Base-by-base conservation (phyloP, 2,888 invertebrate genomes). In the Leptopilina syphax region DNA sequence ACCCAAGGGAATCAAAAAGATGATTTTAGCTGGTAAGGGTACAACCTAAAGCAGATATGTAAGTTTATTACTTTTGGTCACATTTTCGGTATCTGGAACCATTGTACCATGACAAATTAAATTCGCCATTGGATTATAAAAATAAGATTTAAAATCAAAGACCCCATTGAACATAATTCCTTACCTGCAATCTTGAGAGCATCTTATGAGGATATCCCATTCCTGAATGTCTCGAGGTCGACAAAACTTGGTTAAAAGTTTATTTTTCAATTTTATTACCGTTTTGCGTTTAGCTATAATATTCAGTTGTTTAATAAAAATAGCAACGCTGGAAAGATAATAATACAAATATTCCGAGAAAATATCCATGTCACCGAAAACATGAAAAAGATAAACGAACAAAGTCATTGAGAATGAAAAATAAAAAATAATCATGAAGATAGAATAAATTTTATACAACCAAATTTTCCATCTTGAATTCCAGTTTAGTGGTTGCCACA, bases 311-410 rank as follows among this genome's bases (percentile, higher is more conserved):
- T 63, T 63, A 24, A 63, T 63, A 24, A 63, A 24, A 63, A 63
- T 63, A 63, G 24, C 63, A 63, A 63, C 24, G n/a, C 63, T 24
- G 24, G 24, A 63, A 63, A 63, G 63, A 18, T 24, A 24, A 24
- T 63, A 63, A 63, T 63, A 63, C 24, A 63, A 24, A 63, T 63
- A 63, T 63, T 63, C 63, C 8, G 24, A 24, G 8, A 63, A 63
- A 63, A 63, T 24, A 18, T 63, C 27, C 9, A 63, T 63, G n/a
- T 63, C 63, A 24, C n/a, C 63, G 9, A 3, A 63, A 9, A 63
- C 18, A 63, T 5, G 24, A 63, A 18, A 8, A n/a, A 63, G 63
- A 18, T 63, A 63, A 3, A 63, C 6, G 9, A 63, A 9, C 9
- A 63, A 63, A 9, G 63, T 8, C 3, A 24, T 2, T 24, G 63